Evolutionary conservation across 2,797 vertebrate species (phyloP).

Genomic region (Alectoris magna): DNA sequence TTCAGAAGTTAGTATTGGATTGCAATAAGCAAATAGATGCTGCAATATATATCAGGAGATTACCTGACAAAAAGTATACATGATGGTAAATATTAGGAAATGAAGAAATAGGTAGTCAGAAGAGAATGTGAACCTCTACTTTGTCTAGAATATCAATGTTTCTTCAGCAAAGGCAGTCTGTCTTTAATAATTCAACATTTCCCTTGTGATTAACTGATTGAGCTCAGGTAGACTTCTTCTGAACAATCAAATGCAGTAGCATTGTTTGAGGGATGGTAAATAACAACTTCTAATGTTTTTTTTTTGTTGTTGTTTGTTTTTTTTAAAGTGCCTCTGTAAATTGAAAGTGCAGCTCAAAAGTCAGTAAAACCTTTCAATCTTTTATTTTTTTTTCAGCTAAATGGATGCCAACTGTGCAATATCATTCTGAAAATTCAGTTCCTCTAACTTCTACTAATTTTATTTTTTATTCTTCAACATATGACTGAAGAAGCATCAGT

Average conservation of each 20-base stretch:
- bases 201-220: background rate
- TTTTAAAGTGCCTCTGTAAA: background rate
- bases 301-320: too few relatives aligned
- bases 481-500: fast-evolving
- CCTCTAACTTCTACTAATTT: background rate
- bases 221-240: background rate
- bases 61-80: background rate
- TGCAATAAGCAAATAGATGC: background rate
- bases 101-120: background rate
- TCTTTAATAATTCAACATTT: background rate
- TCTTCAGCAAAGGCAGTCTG: background rate
- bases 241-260: background rate
- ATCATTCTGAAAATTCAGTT: background rate
- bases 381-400: background rate
- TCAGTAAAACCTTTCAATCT: background rate
- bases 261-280: too few relatives aligned
- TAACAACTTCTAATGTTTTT: background rate
- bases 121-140: background rate
- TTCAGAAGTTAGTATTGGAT: background rate
- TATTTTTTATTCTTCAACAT: background rate
- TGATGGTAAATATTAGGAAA: background rate
- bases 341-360: background rate
- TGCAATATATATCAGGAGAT: background rate
- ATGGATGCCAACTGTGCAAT: background rate
- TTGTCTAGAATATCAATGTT: background rate